Evolutionary conservation across 1,140 invertebrate genomes (phyloP).

Genomic region (Zaprionus gabonicus): DNA sequence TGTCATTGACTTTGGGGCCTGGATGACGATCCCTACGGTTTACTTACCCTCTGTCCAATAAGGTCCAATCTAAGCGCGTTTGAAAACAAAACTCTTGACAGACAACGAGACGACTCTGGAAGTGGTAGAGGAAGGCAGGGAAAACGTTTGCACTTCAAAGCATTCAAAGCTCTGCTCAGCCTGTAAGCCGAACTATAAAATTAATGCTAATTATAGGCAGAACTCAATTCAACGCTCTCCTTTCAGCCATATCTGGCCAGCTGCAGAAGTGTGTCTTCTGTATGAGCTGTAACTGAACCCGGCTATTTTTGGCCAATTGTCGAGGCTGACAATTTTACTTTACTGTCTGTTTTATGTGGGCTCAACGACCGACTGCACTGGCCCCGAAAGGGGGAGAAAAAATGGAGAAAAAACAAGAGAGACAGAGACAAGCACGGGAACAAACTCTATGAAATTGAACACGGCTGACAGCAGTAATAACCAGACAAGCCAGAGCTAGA

Average conservation of each 20-base stretch:
- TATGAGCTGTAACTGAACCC: slow-evolving; percentile 24
- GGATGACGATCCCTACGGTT: slow-evolving; percentile 2
- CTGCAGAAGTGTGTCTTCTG: slow-evolving; percentile 7
- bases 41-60: slow-evolving; percentile 20
- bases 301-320: slow-evolving; percentile 71
- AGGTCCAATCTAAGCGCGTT: slow-evolving; percentile 43
- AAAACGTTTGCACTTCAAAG: slow-evolving; percentile 49
- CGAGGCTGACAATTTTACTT: slow-evolving; percentile 70
- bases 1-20: slow-evolving; percentile 43
- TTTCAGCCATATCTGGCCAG: neutral
- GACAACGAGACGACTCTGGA: neutral
- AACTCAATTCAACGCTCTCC: slow-evolving; percentile 23
- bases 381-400: slow-evolving; percentile 23
- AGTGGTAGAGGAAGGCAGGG: neutral
- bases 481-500: slow-evolving; percentile 42
- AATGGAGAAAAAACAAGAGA: slow-evolving; percentile 23
- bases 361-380: slow-evolving; percentile 27
- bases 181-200: slow-evolving; percentile 64
- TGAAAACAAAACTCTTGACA: slow-evolving; percentile 48
- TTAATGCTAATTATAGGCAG: slow-evolving; percentile 77
- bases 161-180: slow-evolving; percentile 34
- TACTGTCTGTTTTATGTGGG: slow-evolving; percentile 66
- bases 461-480: slow-evolving; percentile 77
- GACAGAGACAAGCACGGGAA: slow-evolving; percentile 43
- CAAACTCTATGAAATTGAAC: slow-evolving; percentile 72